Base-by-base conservation (phyloP, 2,888 invertebrate genomes). In the Parnassius smintheus region DNA sequence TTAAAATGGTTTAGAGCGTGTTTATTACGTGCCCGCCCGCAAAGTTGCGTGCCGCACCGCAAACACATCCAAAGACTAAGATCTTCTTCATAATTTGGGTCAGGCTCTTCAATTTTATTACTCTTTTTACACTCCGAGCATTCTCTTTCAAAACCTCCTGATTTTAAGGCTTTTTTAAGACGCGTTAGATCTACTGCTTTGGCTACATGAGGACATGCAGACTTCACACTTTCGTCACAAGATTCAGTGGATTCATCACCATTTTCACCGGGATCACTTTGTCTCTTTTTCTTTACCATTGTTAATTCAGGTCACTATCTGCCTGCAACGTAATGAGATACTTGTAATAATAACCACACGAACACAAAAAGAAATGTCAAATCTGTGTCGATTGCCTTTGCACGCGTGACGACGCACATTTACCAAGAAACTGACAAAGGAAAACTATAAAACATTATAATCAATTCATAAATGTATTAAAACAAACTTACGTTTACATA, bases 221-320 rank as follows among this genome's bases (percentile, higher is more conserved):
- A 89, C 66, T 89, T 91, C 74, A 93, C 92, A 75, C 93, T 93
- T 80, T 96, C 95, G 68, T 95, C 95, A 70, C 94, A 94, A 18
- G 95, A 95, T 75, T 95, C 96, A 0, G 95, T 95, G 4, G 96
- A 95, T 69, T 94, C 94, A 74, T 93, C 93, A 60, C 90, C 91
- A 70, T 94, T 94, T 70, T 92, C 93, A 55, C 91, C 91, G 46
- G 93, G 94, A 73, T 95, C 95, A 70, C 92, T 92, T 80, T 95
- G 95, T 82, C 95, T 93, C 91, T 95, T 94, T 92, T 95, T 95
- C 88, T 95, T 95, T 64, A 93, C 94, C 95, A 96, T 96, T 82
- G 83, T 91, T 77, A 72, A 74, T 71, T 78, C 74, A 71, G 81
- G 83, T 79, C 85, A 76, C 73, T 77, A 75, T 77, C 81, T 49